Evolutionary conservation across 2,113 vertebrate species (phyloP).

Genomic region (Leiothrix lutea): DNA sequence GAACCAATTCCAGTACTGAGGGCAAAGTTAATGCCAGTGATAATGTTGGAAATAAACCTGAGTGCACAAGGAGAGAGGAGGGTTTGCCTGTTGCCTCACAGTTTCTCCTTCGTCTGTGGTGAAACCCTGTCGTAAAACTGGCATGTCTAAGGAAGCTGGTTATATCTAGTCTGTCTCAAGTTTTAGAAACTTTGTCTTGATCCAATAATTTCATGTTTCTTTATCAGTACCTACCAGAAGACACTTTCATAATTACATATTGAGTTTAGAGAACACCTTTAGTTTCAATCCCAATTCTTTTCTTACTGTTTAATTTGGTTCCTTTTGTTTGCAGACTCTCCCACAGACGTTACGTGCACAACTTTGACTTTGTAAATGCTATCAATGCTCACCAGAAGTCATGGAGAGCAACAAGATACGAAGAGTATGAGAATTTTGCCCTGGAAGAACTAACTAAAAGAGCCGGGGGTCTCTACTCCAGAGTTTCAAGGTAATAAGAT

Average conservation of each 20-base stretch:
- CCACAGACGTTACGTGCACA: conserved; percentile 73
- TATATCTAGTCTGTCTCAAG: not conserved
- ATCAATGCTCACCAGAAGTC: conserved; percentile 87
- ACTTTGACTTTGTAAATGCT: conserved; percentile 78
- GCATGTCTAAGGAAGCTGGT: not conserved
- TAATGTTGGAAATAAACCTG: not conserved
- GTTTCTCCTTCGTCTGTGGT: not conserved
- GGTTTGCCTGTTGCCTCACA: not conserved
- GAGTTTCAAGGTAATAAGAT: conserved; percentile 72
- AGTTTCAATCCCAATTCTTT: not conserved
- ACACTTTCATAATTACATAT: not conserved
- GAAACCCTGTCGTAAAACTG: not conserved
- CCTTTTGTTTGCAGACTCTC: conserved; percentile 70
- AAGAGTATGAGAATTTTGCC: conserved; percentile 78
- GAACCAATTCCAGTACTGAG: not conserved
- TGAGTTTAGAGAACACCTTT: not conserved
- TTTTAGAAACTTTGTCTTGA: not conserved
- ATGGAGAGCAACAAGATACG: conserved; percentile 85
- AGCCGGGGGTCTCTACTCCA: conserved; percentile 79
- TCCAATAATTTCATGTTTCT: not conserved
- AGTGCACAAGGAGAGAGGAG: not conserved
- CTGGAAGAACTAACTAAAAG: conserved; percentile 79
- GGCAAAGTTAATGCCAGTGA: not conserved
- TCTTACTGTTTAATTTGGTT: not conserved
- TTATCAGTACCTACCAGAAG: not conserved